Conservation (phyloP, 2,113 vertebrate genomes). For the Myotis lucifugus region DNA sequence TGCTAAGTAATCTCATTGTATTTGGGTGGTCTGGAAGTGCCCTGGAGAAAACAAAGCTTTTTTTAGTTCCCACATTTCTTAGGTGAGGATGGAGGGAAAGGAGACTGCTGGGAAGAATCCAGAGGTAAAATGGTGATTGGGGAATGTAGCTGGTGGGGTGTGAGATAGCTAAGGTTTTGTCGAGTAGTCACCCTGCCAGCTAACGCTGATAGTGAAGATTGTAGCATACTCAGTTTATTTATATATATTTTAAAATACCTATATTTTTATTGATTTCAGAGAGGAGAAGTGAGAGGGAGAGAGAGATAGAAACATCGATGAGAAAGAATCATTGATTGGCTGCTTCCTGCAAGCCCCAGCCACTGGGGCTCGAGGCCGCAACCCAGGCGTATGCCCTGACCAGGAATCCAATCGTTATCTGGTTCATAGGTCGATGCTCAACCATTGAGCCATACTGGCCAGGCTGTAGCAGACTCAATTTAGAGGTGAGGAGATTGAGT, state of each 20-base stretch:
- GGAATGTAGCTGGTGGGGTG: neutral
- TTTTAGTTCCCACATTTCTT: slow-evolving; percentile 1
- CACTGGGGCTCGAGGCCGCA: no score
- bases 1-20: neutral
- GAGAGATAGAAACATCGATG: no score
- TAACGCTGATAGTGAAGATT: neutral
- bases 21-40: slow-evolving; percentile 33
- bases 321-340: no score
- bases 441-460: no score
- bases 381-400: no score
- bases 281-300: no score
- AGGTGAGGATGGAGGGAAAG: neutral
- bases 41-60: neutral
- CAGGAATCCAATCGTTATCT: no score
- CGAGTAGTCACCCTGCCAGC: neutral
- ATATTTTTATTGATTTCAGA: no score
- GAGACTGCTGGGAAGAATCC: neutral
- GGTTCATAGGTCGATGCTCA: no score
- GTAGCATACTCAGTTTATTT: neutral
- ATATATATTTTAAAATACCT: no score
- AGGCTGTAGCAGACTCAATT: neutral
- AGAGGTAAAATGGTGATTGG: neutral
- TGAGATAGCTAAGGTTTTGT: neutral
- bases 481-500: neutral
- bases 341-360: no score